Percentiles rank a stretch among this genome's conserved stretches.
phyloP scores from a whole-genome alignment of 2,113 vertebrate species.

The Chaetodon trifascialis region DNA sequence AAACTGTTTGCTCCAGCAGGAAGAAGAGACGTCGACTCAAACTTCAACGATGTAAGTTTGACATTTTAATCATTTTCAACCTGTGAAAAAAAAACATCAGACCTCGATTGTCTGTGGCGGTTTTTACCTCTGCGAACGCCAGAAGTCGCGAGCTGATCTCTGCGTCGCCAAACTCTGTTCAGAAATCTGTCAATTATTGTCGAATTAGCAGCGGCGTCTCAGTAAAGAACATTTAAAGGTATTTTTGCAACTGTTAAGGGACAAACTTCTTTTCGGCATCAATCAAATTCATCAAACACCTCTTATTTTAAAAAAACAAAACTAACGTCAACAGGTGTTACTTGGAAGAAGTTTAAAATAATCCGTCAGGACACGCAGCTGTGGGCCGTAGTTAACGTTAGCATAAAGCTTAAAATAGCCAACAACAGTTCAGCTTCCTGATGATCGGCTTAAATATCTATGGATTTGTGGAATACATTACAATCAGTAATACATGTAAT shows the following conservation, averaged over 20 bases:
- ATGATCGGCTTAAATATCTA: too few species aligned
- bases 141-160: background rate
- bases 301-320: background rate
- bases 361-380: too few species aligned
- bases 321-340: background rate
- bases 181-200: background rate
- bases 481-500: too few species aligned
- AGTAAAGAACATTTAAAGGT: too few species aligned
- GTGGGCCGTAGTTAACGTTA: too few species aligned
- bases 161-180: background rate
- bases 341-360: background rate
- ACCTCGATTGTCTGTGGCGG: accelerated
- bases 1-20: background rate
- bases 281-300: background rate
- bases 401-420: too few species aligned
- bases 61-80: background rate
- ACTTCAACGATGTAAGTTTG: slow-evolving; percentile 44
- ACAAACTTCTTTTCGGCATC: background rate
- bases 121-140: background rate
- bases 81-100: too few species aligned
- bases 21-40: background rate
- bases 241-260: background rate
- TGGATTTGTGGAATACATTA: too few species aligned
- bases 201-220: background rate
- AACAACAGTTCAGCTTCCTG: too few species aligned